Conservation (phyloP, 2,888 invertebrate species). For the Microctonus aethiopoides region DNA sequence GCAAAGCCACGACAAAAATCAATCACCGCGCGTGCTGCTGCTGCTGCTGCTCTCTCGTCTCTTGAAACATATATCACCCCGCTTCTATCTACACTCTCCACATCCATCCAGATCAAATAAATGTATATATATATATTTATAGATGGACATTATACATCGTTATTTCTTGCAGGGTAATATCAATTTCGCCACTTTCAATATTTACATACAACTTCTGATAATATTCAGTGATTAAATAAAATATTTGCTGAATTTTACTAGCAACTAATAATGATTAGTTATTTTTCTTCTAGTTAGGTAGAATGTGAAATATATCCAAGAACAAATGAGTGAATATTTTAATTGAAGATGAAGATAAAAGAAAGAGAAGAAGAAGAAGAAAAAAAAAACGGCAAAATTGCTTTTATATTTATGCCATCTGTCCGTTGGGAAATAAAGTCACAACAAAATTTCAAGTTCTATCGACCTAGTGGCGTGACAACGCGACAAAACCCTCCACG, state of each 20-base stretch:
- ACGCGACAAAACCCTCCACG: slow-evolving; percentile 41
- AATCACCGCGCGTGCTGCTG: slow-evolving; percentile 55
- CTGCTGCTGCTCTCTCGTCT: slow-evolving; percentile 35
- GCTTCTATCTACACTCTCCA: slow-evolving; percentile 26
- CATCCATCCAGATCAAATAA: slow-evolving; percentile 10
- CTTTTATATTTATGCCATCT: background rate
- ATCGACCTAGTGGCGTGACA: slow-evolving; percentile 45
- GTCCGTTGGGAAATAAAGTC: slow-evolving; percentile 4
- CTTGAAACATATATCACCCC: background rate
- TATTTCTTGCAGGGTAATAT: background rate
- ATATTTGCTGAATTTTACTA: too few relatives aligned
- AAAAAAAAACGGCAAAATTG: too few relatives aligned
- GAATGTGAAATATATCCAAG: too few relatives aligned
- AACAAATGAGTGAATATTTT: too few relatives aligned
- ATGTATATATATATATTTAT: background rate
- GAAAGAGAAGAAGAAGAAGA: too few relatives aligned
- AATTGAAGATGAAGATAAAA: too few relatives aligned
- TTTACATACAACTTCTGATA: too few relatives aligned
- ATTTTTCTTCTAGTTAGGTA: too few relatives aligned
- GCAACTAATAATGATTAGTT: too few relatives aligned
- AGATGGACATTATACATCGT: background rate
- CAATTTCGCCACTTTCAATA: background rate
- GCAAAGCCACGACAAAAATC: slow-evolving; percentile 67
- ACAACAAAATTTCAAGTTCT: slow-evolving; percentile 25
- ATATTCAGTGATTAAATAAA: too few relatives aligned